Evolutionary conservation across 92 coral and sea anemone genomes (phyloP).

Genomic region (Micromussa lordhowensis): DNA sequence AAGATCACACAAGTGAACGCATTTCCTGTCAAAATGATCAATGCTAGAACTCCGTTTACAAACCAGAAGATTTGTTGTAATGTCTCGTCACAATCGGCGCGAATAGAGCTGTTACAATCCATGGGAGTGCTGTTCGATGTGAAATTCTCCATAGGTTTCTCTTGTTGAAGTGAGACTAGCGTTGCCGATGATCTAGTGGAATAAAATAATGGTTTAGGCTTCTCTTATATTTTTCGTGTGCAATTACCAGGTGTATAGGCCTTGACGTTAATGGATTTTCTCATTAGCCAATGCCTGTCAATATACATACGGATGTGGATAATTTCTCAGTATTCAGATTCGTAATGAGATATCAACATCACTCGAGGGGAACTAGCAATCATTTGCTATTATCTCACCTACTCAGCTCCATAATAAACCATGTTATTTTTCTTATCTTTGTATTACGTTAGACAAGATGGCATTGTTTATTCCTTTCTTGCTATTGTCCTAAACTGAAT

Average conservation of each 20-base stretch:
- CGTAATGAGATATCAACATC: background rate
- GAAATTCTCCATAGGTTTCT: constrained; percentile 1
- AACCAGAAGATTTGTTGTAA: constrained; percentile 56
- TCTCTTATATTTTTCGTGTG: background rate
- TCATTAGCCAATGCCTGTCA: constrained; percentile 4
- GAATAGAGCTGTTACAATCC: no score
- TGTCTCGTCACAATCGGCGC: constrained; percentile 20
- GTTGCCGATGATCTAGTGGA: background rate
- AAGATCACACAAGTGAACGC: constrained; percentile 69
- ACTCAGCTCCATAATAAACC: background rate
- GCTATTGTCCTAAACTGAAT: background rate
- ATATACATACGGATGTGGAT: background rate
- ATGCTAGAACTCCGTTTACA: constrained; percentile 57
- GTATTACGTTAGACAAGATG: background rate
- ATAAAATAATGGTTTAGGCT: background rate
- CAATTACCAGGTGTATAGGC: background rate
- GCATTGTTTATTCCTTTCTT: background rate
- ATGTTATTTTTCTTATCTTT: background rate
- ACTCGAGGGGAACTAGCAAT: background rate
- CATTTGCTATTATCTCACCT: background rate
- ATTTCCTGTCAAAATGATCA: constrained; percentile 63
- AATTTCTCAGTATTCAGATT: background rate
- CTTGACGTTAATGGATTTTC: constrained; percentile 11
- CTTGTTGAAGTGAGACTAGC: background rate
- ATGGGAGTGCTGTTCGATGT: background rate